Conservation (phyloP, 2,888 invertebrate species). For the Pogonocherus hispidulus region DNA sequence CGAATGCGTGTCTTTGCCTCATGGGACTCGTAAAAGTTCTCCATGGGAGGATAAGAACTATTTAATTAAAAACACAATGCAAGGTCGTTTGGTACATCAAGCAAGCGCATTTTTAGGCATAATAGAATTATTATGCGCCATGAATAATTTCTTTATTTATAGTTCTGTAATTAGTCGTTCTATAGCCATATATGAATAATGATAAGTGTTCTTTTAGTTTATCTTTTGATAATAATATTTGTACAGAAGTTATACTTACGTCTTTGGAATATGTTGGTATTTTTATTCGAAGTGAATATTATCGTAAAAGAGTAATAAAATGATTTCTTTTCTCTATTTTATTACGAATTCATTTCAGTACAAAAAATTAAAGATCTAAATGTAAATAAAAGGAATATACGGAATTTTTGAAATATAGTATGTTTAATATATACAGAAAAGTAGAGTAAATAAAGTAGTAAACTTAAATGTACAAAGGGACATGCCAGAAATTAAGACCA, state of each 20-base stretch:
- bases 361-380: too few relatives aligned
- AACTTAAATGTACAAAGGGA: too few relatives aligned
- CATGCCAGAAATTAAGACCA: too few relatives aligned
- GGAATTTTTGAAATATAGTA: too few relatives aligned
- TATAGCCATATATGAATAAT: background rate
- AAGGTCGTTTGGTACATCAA: constrained; percentile 24
- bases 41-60: constrained; percentile 15
- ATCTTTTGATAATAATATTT: background rate
- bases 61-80: constrained; percentile 25
- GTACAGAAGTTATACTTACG: background rate
- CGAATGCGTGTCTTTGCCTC: background rate
- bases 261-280: background rate
- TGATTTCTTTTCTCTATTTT: too few relatives aligned
- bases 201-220: background rate
- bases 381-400: too few relatives aligned
- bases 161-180: background rate
- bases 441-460: too few relatives aligned
- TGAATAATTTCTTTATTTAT: background rate
- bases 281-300: too few relatives aligned
- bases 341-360: too few relatives aligned
- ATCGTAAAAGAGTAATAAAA: too few relatives aligned
- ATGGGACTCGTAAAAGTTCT: constrained; percentile 11
- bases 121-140: constrained; percentile 5
- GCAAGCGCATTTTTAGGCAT: constrained; percentile 3
- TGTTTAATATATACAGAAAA: too few relatives aligned